Evolutionary conservation across 2,797 vertebrate genomes (phyloP), one percentile per base, ranked within the genome.

Genomic region (Astyanax mexicanus): DNA sequence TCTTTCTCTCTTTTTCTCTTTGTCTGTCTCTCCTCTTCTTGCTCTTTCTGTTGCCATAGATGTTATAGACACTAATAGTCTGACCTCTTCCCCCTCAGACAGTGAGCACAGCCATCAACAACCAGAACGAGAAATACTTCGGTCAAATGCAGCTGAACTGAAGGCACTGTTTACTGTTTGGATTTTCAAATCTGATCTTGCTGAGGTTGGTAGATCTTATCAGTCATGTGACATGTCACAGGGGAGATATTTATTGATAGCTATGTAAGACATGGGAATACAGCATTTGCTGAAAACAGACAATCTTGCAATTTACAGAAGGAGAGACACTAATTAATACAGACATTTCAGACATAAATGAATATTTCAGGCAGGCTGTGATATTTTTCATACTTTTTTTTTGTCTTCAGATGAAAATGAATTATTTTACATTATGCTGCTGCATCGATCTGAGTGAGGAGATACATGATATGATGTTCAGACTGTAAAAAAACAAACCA

Each of bases 21-120:
- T 12, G 2, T 21, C 47, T 19, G 17, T 47, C 45, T 47, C 45
- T 47, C 7, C 19, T 47, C 19, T 8, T 51, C 47, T 51, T 8
- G 4, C 19, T 17, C 17, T 47, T n/a, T 21, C 47, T 88, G 86
- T 84, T 87, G 83, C 84, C 84, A 77, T 35, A 74, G 88, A 85
- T 87, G 87, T 75, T 78, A 75, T 35, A 74, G 86, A 85, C 87
- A 87, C 78, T 79, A 75, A 86, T 72, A 75, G 65, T 78, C 49
- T 74, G 82, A 88, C 87, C 86, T 86, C 72, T 80, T 42, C 32
- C 83, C 67, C 77, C 80, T 79, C 83, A 80, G 83, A 81, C 62
- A 47, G 81, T 75, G 49, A 37, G 47, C 40, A 69, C 54, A 12
- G 3, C 11, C 27, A 70, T 55, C 23, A 76, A 62, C 17, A 21